Evolutionary conservation across 2,113 vertebrate genomes (phyloP).

Genomic region (Origma solitaria): DNA sequence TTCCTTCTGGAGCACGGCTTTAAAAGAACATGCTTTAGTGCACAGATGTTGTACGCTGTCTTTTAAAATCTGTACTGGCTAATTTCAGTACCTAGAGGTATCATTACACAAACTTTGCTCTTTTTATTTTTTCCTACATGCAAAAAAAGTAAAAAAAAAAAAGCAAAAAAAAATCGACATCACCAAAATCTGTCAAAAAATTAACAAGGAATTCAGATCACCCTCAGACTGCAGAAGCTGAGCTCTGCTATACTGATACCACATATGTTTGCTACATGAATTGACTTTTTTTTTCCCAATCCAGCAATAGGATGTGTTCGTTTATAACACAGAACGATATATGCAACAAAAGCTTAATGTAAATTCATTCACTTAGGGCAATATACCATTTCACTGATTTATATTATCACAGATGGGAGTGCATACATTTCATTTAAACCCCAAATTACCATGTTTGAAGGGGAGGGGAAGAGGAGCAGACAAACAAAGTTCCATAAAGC

Average conservation of each 20-base stretch:
- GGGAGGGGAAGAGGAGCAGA: neutral
- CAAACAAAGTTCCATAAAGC: neutral
- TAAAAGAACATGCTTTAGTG: conserved; percentile 48
- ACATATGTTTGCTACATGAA: neutral
- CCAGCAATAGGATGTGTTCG: neutral
- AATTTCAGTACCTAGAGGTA: conserved; percentile 57
- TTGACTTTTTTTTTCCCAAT: neutral
- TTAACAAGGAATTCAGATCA: neutral
- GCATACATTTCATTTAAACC: neutral
- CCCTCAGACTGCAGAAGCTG: neutral
- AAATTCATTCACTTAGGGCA: neutral
- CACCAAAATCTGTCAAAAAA: neutral
- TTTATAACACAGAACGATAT: neutral
- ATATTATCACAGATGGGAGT: neutral
- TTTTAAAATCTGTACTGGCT: conserved; percentile 58
- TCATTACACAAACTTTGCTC: conserved; percentile 29
- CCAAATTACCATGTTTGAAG: neutral
- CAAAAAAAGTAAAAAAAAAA: neutral
- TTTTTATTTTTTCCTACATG: neutral
- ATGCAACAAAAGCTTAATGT: neutral
- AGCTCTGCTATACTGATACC: neutral
- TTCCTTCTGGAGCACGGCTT: conserved; percentile 52
- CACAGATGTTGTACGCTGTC: conserved; percentile 57
- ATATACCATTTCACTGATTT: neutral
- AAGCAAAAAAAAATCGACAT: neutral